Base-by-base conservation (phyloP, 2,113 vertebrate species). In the Halcyon senegalensis region DNA sequence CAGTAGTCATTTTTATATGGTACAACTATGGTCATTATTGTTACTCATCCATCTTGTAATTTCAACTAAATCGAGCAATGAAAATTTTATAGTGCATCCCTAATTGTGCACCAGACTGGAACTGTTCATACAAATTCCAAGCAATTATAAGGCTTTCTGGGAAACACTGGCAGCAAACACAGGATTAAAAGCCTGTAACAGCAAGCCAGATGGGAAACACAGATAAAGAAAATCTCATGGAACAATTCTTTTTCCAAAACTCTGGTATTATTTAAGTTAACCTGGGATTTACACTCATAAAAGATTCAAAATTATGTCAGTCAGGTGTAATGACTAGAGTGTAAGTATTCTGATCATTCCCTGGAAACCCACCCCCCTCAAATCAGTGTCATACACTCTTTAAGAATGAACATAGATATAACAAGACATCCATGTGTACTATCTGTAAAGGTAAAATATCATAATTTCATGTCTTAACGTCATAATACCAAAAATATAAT, bases 121-220 rank as follows among this genome's bases (percentile, higher is more conserved):
- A 98, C 98, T 97, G 97, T 97, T 98, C 96, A 96, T 97, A 97
- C 97, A 98, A 98, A 98, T 98, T 98, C 98, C 97, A 97, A 97
- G 97, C 96, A 98, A 98, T 98, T 98, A 98, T 91, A 97, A 98
- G 87, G 81, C 95, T 98, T 98, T 98, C 98, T 98, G 98, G 98
- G 97, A 98, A 98, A 97, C 84, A 94, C 18, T 98, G 96, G 97
- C 98, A 98, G 92, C 95, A 97, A 98, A 96, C 84, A 93, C 64
- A 91, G 94, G 96, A 97, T 98, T 97, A 97, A 98, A 98, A 94
- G 97, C 96, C 96, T 98, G 94, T 95, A 97, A 96, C 95, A 96
- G 86, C 94, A 97, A 97, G 81, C 96, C 97, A 98, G 98, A 98
- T 98, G 97, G 97, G 97, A 98, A 98, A 96, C 64, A 94, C 78